These are phyloP conservation scores for Hartigia nigra DNA, from an alignment of 2,888 invertebrate genomes.

Conservation along the genomic window DNA sequence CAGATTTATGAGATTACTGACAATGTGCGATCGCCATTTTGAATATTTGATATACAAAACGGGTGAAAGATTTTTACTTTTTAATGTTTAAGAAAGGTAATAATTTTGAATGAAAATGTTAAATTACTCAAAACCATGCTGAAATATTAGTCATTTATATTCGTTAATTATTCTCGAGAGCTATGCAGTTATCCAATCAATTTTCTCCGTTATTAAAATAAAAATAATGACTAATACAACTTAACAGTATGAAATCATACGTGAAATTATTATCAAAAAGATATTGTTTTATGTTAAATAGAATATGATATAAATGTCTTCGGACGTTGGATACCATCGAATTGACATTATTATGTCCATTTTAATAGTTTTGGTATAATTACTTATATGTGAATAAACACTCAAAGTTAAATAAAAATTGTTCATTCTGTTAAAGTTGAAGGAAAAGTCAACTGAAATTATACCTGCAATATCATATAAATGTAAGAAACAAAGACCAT, in stretches of 20 bases:
- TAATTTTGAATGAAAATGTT: neutral
- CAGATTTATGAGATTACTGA: neutral
- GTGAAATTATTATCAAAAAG: neutral
- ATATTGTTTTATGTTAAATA: neutral
- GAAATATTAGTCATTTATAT: neutral
- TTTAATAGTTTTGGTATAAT: no score
- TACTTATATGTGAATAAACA: no score
- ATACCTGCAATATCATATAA: neutral
- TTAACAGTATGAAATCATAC: neutral
- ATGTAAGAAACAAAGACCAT: neutral
- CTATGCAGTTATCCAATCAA: neutral
- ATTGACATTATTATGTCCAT: neutral
- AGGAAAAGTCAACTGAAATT: neutral
- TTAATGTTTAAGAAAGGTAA: neutral
- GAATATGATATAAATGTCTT: neutral
- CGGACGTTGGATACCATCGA: neutral
- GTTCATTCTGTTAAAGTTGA: neutral
- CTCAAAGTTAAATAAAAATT: neutral
- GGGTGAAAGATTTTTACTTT: neutral
- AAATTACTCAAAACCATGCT: no score
- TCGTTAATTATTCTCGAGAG: neutral
- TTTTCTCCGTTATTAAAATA: no score
- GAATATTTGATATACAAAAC: neutral
- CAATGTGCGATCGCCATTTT: neutral
- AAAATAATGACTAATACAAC: neutral